Conservation (phyloP, 2,797 vertebrate genomes). For the Lindbergichthys nudifrons region DNA sequence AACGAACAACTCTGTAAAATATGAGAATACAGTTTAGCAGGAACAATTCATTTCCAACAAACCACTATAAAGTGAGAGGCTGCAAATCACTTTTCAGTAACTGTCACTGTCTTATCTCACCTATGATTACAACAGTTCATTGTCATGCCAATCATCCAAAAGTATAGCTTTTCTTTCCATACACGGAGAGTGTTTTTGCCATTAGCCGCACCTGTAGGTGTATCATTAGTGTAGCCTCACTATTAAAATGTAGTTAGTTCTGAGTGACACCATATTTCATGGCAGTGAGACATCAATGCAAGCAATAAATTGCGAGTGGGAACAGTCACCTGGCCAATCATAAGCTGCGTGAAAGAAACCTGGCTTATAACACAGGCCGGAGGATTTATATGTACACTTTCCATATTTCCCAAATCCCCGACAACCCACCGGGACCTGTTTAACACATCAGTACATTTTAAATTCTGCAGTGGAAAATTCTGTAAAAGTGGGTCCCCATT, state of each 20-base stretch:
- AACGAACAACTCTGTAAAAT: not conserved
- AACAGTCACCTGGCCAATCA: conserved; percentile 70
- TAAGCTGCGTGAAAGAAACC: conserved; percentile 57
- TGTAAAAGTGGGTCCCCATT: conserved; percentile 61
- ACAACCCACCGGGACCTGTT: conserved; percentile 72
- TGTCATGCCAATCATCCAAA: conserved; percentile 41
- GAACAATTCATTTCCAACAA: conserved; percentile 46
- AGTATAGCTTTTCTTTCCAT: conserved; percentile 35
- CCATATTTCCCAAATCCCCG: conserved; percentile 73
- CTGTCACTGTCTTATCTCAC: conserved; percentile 53
- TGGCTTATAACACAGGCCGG: conserved; percentile 61
- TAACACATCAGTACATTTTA: conserved; percentile 72
- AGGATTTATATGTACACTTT: conserved; percentile 71
- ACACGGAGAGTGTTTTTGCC: conserved; percentile 64
- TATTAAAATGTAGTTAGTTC: conserved; percentile 69
- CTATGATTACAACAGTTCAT: conserved; percentile 34
- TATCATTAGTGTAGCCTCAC: conserved; percentile 61
- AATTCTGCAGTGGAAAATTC: conserved; percentile 72
- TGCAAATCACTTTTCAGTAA: conserved; percentile 41
- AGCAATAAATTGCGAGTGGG: conserved; percentile 65
- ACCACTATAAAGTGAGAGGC: conserved; percentile 31
- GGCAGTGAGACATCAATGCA: conserved; percentile 63
- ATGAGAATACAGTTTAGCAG: conserved; percentile 4
- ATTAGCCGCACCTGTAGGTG: conserved; percentile 65
- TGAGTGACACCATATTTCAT: conserved; percentile 75